Conservation (phyloP, 2,888 invertebrate species). For the Drosophila lutescens region DNA sequence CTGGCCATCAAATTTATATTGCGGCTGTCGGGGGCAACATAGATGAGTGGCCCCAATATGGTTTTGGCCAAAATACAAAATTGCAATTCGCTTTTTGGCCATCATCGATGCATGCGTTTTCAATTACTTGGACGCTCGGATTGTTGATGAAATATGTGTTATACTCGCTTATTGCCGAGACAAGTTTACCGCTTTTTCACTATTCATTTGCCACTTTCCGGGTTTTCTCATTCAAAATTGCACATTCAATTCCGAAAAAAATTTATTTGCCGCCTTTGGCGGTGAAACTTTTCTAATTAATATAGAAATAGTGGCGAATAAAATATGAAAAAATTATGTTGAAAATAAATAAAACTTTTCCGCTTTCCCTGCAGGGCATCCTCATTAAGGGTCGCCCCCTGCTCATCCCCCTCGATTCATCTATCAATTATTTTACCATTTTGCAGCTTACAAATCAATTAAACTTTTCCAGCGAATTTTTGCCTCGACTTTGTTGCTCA, state of each 20-base stretch:
- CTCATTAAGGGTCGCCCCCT: slow-evolving; percentile 25
- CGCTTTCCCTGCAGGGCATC: slow-evolving; percentile 26
- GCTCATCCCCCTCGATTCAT: slow-evolving; percentile 28
- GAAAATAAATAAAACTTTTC: slow-evolving; percentile 35
- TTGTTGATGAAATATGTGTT: slow-evolving; percentile 58
- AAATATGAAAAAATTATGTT: slow-evolving; percentile 16
- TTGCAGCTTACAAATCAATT: slow-evolving; percentile 66
- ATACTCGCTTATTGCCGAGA: slow-evolving; percentile 23
- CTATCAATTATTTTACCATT: slow-evolving; percentile 76
- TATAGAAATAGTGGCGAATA: slow-evolving; percentile 49
- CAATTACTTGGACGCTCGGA: slow-evolving; percentile 66
- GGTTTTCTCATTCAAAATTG: slow-evolving; percentile 39
- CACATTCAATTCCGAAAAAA: slow-evolving; percentile 41
- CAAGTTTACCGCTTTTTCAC: slow-evolving; percentile 36
- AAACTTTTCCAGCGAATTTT: slow-evolving; percentile 63
- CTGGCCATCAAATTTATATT: slow-evolving; percentile 55
- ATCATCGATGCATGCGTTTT: slow-evolving; percentile 62
- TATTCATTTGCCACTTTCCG: slow-evolving; percentile 34
- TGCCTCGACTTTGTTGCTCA: slow-evolving; percentile 22
- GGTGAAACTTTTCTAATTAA: slow-evolving; percentile 73
- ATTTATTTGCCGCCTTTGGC: slow-evolving; percentile 29
- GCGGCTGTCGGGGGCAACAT: slow-evolving; percentile 43
- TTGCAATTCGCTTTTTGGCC: slow-evolving; percentile 44
- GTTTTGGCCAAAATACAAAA: slow-evolving; percentile 20
- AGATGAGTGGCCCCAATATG: slow-evolving; percentile 47